Base-by-base conservation (phyloP, 2,113 vertebrate species). In the Syngnathus typhle region DNA sequence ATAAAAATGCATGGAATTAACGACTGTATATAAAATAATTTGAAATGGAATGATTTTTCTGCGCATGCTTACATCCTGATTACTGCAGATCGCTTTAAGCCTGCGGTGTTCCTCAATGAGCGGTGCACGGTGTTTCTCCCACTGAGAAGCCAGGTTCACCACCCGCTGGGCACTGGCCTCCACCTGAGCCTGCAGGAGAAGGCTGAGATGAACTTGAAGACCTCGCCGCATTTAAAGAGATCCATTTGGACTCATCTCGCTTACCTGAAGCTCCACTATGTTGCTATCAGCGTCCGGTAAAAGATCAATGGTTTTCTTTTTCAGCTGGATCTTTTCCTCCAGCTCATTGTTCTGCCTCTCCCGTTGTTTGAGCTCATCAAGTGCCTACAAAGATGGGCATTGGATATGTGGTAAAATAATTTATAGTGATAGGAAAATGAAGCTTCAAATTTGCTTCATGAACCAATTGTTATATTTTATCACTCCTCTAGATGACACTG, bases 81-180 rank as follows among this genome's bases (percentile, higher is more conserved):
- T 90, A 78, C 93, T 92, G 59, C 91, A 93, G 13, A 93, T 91
- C 69, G 91, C 91, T 23, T 92, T 93, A 9, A 96, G 94, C 10
- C 90, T 83, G 27, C 93, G 92, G 69, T 91, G 92, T 64, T 96
- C 91, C 0, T 93, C 88, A 5, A 94, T 88, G 19, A 96, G 92
- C 0, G 94, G 94, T 5, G 92, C 91, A 0, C 94, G 88, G 78
- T 94, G 95, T 65, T 94, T 94, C 78, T 98, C 95, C 95, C 95
- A 96, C 73, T 98, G 94, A 46, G 91, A 84, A 0, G 92, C 92
- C 76, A 96, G 85, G 76, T 89, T 88, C 58, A 94, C 89, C 71
- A 96, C 88, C 7, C 93, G 84, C 67, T 93, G 92, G 21, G 92
- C 91, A 15, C 94, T 94, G 56, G 89, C 84, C 70, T 98, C 95